phyloP scores from a whole-genome alignment of 2,113 vertebrate genomes.

The Nothoprocta perdicaria region DNA sequence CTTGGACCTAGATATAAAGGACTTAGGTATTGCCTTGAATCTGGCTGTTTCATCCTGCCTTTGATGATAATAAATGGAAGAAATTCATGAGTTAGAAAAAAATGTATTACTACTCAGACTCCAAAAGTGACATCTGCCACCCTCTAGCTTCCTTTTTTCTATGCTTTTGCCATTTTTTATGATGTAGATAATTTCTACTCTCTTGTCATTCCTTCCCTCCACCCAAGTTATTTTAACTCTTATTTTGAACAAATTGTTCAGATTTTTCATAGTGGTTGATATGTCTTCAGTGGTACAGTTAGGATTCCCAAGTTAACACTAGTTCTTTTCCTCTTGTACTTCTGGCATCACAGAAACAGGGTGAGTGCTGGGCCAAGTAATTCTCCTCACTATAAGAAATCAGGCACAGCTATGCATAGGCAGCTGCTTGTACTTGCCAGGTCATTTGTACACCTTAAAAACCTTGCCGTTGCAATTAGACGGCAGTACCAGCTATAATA shows the following conservation, averaged over 20 bases:
- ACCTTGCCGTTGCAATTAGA: background rate
- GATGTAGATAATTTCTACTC: background rate
- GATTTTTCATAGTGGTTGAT: background rate
- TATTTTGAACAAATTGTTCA: constrained; percentile 8
- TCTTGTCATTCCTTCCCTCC: background rate
- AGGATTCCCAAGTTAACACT: background rate
- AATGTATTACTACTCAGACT: background rate
- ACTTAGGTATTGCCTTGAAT: constrained; percentile 31
- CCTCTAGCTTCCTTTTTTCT: background rate
- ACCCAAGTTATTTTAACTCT: background rate
- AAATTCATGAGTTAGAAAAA: constrained; percentile 31
- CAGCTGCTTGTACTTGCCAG: background rate
- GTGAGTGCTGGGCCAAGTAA: background rate
- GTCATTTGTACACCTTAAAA: background rate
- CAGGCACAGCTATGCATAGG: background rate
- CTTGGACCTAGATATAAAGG: constrained; percentile 41
- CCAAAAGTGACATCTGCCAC: constrained; percentile 30
- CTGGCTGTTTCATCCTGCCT: constrained; percentile 36
- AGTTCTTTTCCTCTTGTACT: background rate
- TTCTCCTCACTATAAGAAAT: background rate
- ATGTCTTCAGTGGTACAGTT: background rate
- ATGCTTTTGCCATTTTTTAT: background rate
- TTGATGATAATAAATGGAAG: constrained; percentile 40
- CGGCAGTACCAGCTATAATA: background rate
- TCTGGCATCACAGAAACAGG: background rate